phyloP scores from a whole-genome alignment of 2,797 vertebrate genomes.

The Hydrolagus colliei region DNA sequence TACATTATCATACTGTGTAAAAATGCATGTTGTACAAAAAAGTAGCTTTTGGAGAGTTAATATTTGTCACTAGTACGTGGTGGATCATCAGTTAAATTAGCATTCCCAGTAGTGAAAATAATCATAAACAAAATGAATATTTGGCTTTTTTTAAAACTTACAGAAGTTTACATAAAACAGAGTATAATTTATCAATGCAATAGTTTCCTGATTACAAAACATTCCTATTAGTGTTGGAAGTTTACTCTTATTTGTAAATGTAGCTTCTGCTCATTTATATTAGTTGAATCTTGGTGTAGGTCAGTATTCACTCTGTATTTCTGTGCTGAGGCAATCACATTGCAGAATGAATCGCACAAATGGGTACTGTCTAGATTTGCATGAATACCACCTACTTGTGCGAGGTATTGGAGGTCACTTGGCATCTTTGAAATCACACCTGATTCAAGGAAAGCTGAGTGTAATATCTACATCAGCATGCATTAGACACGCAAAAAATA shows the following conservation, averaged over 20 bases:
- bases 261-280: neutral
- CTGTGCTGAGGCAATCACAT: neutral
- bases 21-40: neutral
- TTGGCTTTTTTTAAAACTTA: neutral
- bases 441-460: too few relatives aligned
- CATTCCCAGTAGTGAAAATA: neutral
- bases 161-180: neutral
- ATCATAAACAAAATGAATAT: neutral
- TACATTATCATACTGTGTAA: neutral
- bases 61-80: neutral
- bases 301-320: neutral
- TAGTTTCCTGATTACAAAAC: neutral
- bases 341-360: neutral
- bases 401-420: too few relatives aligned
- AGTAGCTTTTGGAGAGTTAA: neutral
- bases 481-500: too few relatives aligned
- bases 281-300: neutral
- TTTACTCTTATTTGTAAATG: neutral
- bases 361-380: neutral
- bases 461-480: too few relatives aligned
- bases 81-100: neutral
- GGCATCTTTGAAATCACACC: too few relatives aligned
- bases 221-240: slow-evolving; percentile 15
- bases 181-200: neutral
- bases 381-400: too few relatives aligned